These are phyloP conservation scores for Yponomeuta cagnagella DNA, from an alignment of 2,888 invertebrate species.

Conservation along the genomic window DNA sequence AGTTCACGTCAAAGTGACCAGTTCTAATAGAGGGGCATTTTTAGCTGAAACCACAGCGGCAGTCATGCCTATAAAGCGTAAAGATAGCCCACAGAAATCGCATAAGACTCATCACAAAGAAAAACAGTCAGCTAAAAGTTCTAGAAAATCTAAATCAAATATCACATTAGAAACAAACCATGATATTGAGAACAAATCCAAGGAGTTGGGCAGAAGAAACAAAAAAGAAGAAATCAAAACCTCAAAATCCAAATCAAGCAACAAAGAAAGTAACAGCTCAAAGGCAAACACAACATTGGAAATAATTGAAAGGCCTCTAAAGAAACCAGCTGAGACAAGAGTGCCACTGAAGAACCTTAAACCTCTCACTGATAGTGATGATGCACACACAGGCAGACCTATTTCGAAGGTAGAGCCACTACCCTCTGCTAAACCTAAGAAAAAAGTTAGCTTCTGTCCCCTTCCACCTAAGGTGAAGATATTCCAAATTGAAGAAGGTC, in stretches of 20 bases:
- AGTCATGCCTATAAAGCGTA: conserved; percentile 41
- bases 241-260: not conserved
- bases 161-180: conserved; percentile 23
- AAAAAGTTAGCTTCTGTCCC: conserved; percentile 51
- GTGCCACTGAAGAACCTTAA: conserved; percentile 41
- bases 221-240: not conserved
- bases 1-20: conserved; percentile 63
- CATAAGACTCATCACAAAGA: conserved; percentile 17
- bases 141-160: conserved; percentile 22
- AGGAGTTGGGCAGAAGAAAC: conserved; percentile 17
- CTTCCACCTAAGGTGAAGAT: conserved; percentile 34
- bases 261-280: not conserved
- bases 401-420: conserved; percentile 49
- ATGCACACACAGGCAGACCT: conserved; percentile 41
- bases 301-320: not conserved
- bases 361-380: conserved; percentile 39
- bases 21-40: conserved; percentile 74
- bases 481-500: conserved; percentile 61
- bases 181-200: not conserved
- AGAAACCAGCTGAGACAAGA: conserved; percentile 25
- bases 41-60: conserved; percentile 47
- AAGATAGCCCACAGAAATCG: conserved; percentile 24
- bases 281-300: conserved; percentile 1
- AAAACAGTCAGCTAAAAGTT: conserved; percentile 16
- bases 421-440: conserved; percentile 39